Evolutionary conservation across 2,113 vertebrate genomes (phyloP).

Genomic region (Sitta europaea): DNA sequence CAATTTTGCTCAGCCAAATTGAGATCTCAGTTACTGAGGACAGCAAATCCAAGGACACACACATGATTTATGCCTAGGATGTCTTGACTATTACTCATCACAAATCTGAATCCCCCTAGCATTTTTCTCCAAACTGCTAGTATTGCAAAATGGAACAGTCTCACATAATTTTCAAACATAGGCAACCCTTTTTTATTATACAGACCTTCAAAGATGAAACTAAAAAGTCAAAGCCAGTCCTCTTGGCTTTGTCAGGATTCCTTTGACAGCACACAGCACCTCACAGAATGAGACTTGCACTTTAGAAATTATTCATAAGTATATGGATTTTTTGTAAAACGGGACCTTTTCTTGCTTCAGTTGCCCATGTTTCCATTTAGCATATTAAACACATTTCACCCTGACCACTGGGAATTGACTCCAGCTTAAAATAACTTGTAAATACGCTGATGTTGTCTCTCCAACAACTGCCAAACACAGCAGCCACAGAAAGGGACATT

Average conservation of each 20-base stretch:
- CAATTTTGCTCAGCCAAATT: background rate
- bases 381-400: background rate
- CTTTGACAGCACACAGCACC: background rate
- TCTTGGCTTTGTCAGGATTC: background rate
- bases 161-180: background rate
- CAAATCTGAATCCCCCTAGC: background rate
- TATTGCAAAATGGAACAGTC: background rate
- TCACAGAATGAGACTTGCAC: background rate
- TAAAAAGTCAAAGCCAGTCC: background rate
- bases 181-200: background rate
- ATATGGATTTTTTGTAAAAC: slow-evolving; percentile 27
- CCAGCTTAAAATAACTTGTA: slow-evolving; percentile 40
- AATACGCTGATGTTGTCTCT: background rate
- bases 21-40: background rate
- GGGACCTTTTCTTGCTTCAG: background rate
- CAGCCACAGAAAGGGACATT: background rate
- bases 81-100: background rate
- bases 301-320: slow-evolving; percentile 39
- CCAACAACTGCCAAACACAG: background rate
- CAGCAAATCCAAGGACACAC: background rate
- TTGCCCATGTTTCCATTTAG: background rate
- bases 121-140: background rate
- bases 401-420: slow-evolving; percentile 7
- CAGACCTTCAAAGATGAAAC: background rate
- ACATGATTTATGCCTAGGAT: background rate